These are phyloP conservation scores for Abscondita cerata DNA, from an alignment of 2,888 invertebrate genomes.

Conservation along the genomic window DNA sequence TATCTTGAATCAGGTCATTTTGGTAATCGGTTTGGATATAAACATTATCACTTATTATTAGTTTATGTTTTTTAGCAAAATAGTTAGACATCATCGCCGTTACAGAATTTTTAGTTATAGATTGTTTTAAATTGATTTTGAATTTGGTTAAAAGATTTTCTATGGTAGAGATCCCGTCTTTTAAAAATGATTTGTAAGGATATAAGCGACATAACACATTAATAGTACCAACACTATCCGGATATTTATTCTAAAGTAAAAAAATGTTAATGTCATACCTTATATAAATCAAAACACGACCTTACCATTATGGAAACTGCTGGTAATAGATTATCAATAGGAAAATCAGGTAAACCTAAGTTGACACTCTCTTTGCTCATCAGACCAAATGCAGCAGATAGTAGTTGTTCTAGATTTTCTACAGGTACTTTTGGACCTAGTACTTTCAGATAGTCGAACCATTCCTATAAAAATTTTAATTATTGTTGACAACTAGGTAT, in stretches of 20 bases:
- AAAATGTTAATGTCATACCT: background rate
- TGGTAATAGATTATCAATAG: constrained; percentile 77
- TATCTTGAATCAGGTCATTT: constrained; percentile 75
- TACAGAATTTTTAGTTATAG: constrained; percentile 10
- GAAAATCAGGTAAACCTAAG: constrained; percentile 88
- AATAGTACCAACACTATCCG: constrained; percentile 68
- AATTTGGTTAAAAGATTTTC: constrained; percentile 74
- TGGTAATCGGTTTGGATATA: constrained; percentile 82
- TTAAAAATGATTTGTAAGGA: constrained; percentile 81
- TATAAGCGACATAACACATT: constrained; percentile 80
- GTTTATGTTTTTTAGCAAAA: constrained; percentile 22
- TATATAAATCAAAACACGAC: background rate
- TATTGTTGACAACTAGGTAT: too few relatives aligned
- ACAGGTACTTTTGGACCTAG: constrained; percentile 63
- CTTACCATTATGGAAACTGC: constrained; percentile 74
- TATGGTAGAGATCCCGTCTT: constrained; percentile 77
- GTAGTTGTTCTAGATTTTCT: constrained; percentile 67
- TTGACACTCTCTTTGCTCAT: constrained; percentile 74
- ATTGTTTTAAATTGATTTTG: constrained; percentile 52
- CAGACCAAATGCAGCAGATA: constrained; percentile 82
- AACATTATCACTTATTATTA: constrained; percentile 30
- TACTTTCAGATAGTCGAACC: constrained; percentile 60
- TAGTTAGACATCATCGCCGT: constrained; percentile 22
- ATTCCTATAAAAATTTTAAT: constrained; percentile 64
- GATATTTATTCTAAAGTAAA: constrained; percentile 71